phyloP scores from a whole-genome alignment of 1,140 invertebrate genomes.

The Scylla paramamosain region DNA sequence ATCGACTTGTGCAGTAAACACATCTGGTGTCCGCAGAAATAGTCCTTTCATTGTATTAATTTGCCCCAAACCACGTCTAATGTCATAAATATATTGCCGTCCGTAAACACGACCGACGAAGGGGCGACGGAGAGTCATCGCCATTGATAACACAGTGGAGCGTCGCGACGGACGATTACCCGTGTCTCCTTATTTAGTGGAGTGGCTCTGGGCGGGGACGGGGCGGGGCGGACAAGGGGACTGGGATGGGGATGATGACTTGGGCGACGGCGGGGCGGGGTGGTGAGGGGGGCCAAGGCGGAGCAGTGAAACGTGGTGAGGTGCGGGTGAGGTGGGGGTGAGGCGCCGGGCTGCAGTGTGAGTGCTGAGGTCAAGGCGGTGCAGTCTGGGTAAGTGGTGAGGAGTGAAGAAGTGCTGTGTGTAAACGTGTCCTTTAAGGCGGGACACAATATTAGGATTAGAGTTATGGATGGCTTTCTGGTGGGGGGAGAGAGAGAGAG shows the following conservation, averaged over 20 bases:
- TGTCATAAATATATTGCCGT: conserved; percentile 19
- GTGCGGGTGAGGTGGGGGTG: background rate
- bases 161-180: conserved; percentile 25
- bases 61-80: conserved; percentile 9
- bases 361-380: background rate
- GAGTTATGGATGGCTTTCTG: background rate
- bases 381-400: background rate
- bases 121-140: conserved; percentile 23
- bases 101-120: conserved; percentile 27
- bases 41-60: background rate
- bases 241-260: conserved; percentile 9
- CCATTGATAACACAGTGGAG: conserved; percentile 31
- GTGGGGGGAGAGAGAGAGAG: background rate
- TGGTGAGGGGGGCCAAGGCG: background rate
- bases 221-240: conserved; percentile 4
- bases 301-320: background rate
- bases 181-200: conserved; percentile 38
- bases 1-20: conserved; percentile 1
- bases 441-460: background rate
- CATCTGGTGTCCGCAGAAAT: background rate
- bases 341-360: background rate
- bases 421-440: background rate
- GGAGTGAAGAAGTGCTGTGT: background rate
- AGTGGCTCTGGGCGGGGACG: conserved; percentile 7
- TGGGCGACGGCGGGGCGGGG: conserved; percentile 2